Evolutionary conservation across 2,888 invertebrate species (phyloP), one percentile per base, ranked within the genome.

Genomic region (Octodonta nipae): DNA sequence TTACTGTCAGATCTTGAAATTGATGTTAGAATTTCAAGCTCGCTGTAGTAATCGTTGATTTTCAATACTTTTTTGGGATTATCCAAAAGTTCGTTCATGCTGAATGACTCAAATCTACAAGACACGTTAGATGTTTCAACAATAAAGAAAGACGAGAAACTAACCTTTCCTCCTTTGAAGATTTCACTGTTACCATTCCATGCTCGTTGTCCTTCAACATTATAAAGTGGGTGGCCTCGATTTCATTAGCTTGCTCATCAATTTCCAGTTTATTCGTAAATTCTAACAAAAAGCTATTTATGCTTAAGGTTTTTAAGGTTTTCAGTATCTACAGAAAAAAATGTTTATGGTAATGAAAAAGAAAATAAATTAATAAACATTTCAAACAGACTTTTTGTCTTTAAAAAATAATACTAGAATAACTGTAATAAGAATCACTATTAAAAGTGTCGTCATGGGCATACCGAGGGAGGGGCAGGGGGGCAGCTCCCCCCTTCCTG

Each of bases 231-330:
- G 68, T 64, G 1, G 74, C 71, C n/a, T 71, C 70, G 20, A 73
- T 53, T 36, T 71, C 69, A 30, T 65, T 64, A 16, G 75, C 70
- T 38, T 70, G 63, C 33, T 73, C 73, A 44, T 74, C 71, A 1
- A 78, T 72, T 38, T 82, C 83, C 50, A 79, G 76, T 3, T 72
- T 56, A 26, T 66, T 70, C 3, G 55, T 50, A 0, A 67, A 64
- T 50, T 83, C 78, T 14, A 78, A 64, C 32, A 75, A 64, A 15
- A 70, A 70, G 12, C 75, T 71, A 36, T 69, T 67, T 33, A 82
- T 67, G 1, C 82, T 83, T 1, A 71, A 68, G 0, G 69, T 63
- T 84, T 89, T 86, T 7, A 89, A 64, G 26, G 78, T 70, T 24
- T 64, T 64, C 38, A 75, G 54, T 8, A 75, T 63, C 58, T 61